Percentiles rank a stretch among this genome's conserved stretches.
Evolutionary conservation across 1,140 invertebrate species (phyloP).

Genomic region (Asobara japonica): DNA sequence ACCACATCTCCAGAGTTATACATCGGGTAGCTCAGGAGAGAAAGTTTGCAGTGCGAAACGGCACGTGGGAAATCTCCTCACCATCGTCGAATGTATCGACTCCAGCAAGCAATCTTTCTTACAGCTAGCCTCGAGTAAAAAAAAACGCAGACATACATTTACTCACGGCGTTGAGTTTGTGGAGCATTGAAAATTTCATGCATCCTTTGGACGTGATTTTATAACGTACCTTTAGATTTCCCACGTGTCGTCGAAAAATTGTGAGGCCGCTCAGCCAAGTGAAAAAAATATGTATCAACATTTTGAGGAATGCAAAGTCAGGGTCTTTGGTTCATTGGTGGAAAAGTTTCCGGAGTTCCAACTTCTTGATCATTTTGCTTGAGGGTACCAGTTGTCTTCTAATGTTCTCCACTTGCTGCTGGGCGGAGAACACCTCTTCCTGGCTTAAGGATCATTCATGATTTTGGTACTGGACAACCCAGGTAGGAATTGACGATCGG

Average conservation of each 20-base stretch:
- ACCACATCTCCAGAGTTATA: not conserved
- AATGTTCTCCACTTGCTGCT: too few relatives aligned
- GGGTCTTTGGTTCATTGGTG: not conserved
- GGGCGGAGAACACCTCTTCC: too few relatives aligned
- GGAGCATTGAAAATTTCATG: slow-evolving; percentile 32
- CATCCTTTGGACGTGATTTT: slow-evolving; percentile 22
- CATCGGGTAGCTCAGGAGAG: not conserved
- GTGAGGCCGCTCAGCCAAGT: not conserved
- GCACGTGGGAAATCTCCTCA: slow-evolving; percentile 22
- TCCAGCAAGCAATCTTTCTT: slow-evolving; percentile 13
- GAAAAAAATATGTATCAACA: not conserved
- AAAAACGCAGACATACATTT: not conserved
- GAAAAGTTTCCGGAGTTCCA: too few relatives aligned
- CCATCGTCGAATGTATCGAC: slow-evolving; percentile 26
- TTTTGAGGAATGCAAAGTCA: slow-evolving; percentile 1
- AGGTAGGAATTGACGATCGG: too few relatives aligned
- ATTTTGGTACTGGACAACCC: too few relatives aligned
- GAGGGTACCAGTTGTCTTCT: too few relatives aligned
- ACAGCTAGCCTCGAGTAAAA: not conserved
- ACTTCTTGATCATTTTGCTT: too few relatives aligned
- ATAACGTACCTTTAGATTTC: slow-evolving; percentile 7
- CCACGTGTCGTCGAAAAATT: not conserved
- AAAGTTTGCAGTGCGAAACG: slow-evolving; percentile 24
- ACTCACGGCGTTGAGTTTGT: not conserved
- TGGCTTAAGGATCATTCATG: too few relatives aligned